Conservation (phyloP, 2,797 vertebrate genomes). For the Phalanger gymnotis region DNA sequence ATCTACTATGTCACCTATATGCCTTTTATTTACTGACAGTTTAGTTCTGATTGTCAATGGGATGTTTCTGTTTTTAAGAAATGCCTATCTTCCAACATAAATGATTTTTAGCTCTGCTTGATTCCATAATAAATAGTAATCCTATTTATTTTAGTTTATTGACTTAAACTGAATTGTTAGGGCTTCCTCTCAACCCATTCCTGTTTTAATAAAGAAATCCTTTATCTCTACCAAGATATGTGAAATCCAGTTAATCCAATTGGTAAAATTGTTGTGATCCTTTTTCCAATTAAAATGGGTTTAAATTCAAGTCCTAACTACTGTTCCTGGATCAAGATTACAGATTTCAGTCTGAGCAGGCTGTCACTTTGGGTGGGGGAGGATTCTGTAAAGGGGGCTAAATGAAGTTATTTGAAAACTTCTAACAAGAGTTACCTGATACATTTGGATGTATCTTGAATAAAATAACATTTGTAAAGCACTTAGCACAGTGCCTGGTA, state of each 20-base stretch:
- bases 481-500: neutral
- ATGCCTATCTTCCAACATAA: neutral
- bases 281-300: neutral
- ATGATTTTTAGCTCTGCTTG: constrained; percentile 16
- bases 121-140: constrained; percentile 24
- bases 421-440: neutral
- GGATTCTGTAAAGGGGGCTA: neutral
- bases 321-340: neutral
- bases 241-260: neutral
- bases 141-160: constrained; percentile 24
- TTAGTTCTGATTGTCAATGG: constrained; percentile 9
- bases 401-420: neutral
- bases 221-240: neutral
- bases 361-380: neutral
- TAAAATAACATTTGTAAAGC: neutral
- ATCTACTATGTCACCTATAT: constrained; percentile 33
- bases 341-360: neutral
- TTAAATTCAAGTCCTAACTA: neutral
- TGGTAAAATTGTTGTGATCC: neutral
- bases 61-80: constrained; percentile 4
- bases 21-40: constrained; percentile 44
- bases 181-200: constrained; percentile 13
- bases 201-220: neutral
- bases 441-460: neutral
- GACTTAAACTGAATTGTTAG: constrained; percentile 49